Conservation (phyloP, 2,888 invertebrate species). For the Acanthosepion esculentum region DNA sequence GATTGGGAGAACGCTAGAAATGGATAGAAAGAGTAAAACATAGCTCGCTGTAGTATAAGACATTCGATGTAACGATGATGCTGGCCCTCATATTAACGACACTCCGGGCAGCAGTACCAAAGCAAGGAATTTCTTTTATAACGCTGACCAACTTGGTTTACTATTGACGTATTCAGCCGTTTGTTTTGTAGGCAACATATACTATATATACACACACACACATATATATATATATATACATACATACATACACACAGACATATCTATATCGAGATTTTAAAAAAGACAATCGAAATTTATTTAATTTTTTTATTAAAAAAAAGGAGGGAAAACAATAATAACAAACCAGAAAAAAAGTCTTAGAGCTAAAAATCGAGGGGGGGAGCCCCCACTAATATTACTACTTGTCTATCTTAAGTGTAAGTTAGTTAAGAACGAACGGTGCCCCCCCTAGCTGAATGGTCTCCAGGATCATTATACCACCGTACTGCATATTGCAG, state of each 20-base stretch:
- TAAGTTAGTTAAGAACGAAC: constrained; percentile 33
- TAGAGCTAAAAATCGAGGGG: constrained; percentile 7
- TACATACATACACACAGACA: no score
- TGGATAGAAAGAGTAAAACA: background rate
- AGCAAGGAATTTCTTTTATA: constrained; percentile 23
- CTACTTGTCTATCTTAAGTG: background rate
- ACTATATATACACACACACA: no score
- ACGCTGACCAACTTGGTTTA: constrained; percentile 6
- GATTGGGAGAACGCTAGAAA: background rate
- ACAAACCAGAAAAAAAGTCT: background rate
- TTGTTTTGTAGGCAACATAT: background rate
- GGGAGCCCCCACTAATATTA: background rate
- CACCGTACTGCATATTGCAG: constrained; percentile 45
- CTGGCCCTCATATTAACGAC: constrained; percentile 19
- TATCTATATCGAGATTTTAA: no score
- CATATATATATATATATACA: no score
- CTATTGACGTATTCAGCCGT: background rate
- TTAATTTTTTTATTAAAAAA: background rate
- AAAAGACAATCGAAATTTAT: background rate
- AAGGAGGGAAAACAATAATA: background rate
- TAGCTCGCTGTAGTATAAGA: background rate
- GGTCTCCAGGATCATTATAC: constrained; percentile 25
- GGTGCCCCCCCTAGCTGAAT: constrained; percentile 37
- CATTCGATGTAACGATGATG: background rate
- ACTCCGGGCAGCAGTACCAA: constrained; percentile 38